A percentile compares a stretch with the other conserved stretches of the same genome.
These are phyloP conservation scores for Alectura lathami DNA, from an alignment of 2,113 vertebrate genomes.

Conservation along the genomic window DNA sequence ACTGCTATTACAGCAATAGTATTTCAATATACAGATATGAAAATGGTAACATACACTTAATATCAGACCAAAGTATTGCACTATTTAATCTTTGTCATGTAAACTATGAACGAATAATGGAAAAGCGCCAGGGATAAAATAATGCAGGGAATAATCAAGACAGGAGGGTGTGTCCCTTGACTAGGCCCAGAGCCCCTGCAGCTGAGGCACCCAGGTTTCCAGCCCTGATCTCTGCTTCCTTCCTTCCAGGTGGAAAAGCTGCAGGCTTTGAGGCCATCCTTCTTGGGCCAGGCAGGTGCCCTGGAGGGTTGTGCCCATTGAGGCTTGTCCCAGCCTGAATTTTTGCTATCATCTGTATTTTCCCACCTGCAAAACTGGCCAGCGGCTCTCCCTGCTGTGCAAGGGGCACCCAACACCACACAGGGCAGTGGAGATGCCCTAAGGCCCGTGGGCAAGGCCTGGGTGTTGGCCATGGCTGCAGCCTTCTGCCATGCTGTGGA, in stretches of 20 bases:
- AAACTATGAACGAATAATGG: background rate
- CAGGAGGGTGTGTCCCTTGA: background rate
- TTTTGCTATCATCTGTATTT: background rate
- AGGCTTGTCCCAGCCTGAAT: background rate
- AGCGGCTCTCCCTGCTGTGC: background rate
- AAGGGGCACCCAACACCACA: background rate
- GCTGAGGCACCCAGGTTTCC: rapidly evolving
- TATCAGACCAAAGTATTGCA: rapidly evolving
- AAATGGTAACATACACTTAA: background rate
- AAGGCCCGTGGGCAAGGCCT: background rate
- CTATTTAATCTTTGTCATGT: background rate
- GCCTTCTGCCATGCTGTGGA: background rate
- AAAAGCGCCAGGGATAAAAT: background rate
- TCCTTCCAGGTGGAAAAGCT: rapidly evolving
- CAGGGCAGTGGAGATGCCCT: background rate
- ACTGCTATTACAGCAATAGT: background rate
- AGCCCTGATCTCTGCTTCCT: rapidly evolving
- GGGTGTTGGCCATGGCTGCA: background rate
- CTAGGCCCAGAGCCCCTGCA: rapidly evolving
- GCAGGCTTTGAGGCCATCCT: rapidly evolving
- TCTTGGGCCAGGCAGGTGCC: rapidly evolving
- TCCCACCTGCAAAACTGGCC: rapidly evolving
- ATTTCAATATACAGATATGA: background rate
- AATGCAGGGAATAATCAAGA: rapidly evolving
- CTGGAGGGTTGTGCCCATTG: rapidly evolving